Conservation (phyloP, 1,140 invertebrate genomes). For the Diorhabda sublineata region DNA sequence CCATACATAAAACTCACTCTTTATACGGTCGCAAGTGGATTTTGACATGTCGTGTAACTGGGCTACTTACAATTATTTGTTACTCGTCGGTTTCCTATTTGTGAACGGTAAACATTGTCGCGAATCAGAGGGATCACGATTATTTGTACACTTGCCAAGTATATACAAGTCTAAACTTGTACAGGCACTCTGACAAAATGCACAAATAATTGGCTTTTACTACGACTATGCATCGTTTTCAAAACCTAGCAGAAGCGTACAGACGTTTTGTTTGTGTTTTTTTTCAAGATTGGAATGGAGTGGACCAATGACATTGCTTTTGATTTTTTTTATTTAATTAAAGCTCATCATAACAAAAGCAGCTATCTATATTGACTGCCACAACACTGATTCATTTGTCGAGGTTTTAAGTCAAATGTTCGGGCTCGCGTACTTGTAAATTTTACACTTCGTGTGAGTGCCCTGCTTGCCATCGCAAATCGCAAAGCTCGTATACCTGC, state of each 20-base stretch:
- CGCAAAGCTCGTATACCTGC: slow-evolving; percentile 16
- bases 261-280: not conserved
- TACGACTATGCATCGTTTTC: not conserved
- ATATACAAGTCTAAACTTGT: not conserved
- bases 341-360: not conserved
- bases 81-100: slow-evolving; percentile 8
- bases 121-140: slow-evolving; percentile 1
- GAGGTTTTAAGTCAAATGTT: slow-evolving; percentile 7
- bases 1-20: no score
- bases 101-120: not conserved
- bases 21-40: no score
- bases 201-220: not conserved
- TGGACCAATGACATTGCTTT: not conserved
- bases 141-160: slow-evolving; percentile 5
- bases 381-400: slow-evolving; percentile 12
- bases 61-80: slow-evolving; percentile 1
- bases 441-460: slow-evolving; percentile 10
- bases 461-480: slow-evolving; percentile 11
- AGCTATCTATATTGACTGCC: slow-evolving; percentile 12
- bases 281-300: not conserved
- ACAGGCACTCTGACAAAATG: not conserved
- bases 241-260: not conserved
- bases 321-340: not conserved
- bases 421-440: slow-evolving; percentile 1
- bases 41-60: not conserved